Conservation (phyloP, 2,797 vertebrate species). For the Pachyuromys duprasi region DNA sequence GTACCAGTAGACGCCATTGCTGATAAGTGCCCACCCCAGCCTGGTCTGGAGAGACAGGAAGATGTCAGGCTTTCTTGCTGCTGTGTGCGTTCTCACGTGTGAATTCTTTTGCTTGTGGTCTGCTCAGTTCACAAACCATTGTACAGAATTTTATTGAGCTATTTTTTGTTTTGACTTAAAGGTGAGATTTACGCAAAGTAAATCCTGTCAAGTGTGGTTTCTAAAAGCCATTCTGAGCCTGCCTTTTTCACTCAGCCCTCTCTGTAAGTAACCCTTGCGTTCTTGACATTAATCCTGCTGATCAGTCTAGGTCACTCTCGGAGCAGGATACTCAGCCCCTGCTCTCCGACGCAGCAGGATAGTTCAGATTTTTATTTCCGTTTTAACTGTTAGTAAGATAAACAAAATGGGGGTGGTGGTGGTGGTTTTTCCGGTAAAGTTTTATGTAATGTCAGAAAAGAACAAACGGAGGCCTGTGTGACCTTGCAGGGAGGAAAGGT, state of each 20-base stretch:
- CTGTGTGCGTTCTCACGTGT: background rate
- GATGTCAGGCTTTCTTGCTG: background rate
- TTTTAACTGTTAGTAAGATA: constrained; percentile 17
- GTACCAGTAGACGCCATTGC: background rate
- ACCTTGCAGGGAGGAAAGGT: constrained; percentile 38
- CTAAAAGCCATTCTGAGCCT: background rate
- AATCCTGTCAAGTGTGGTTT: background rate
- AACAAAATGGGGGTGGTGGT: background rate
- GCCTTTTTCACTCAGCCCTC: background rate
- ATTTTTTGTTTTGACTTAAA: background rate
- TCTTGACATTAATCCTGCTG: background rate
- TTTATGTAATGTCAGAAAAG: constrained; percentile 50
- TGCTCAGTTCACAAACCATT: background rate
- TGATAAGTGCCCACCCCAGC: background rate
- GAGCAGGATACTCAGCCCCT: background rate
- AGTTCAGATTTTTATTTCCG: background rate
- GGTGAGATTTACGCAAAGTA: constrained; percentile 47
- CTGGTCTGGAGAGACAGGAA: background rate
- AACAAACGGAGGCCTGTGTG: background rate
- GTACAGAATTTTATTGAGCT: constrained; percentile 12
- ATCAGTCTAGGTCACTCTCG: background rate
- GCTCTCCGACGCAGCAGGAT: background rate
- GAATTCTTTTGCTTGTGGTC: background rate
- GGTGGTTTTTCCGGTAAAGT: background rate
- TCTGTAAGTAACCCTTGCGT: background rate